phyloP scores from a whole-genome alignment of 2,888 invertebrate genomes.

The Dusona sp. region DNA sequence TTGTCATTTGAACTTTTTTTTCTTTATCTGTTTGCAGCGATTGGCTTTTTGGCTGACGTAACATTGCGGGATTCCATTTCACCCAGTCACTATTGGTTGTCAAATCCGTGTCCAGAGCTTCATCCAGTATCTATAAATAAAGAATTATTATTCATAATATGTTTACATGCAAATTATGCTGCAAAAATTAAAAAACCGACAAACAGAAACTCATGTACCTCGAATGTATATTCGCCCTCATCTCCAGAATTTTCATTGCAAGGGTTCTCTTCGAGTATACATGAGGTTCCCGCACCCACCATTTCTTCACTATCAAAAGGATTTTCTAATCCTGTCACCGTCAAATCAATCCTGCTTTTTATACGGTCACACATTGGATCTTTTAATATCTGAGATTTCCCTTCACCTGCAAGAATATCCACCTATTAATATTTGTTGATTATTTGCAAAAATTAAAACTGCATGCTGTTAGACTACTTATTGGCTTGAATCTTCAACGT shows the following conservation, averaged over 20 bases:
- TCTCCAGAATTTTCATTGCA: slow-evolving; percentile 21
- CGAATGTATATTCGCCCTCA: slow-evolving; percentile 28
- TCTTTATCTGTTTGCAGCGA: not conserved
- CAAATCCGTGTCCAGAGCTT: slow-evolving; percentile 34
- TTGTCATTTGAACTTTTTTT: slow-evolving; percentile 16
- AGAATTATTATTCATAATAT: slow-evolving; percentile 21
- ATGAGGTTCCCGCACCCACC: slow-evolving; percentile 23
- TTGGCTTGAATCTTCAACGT: no score
- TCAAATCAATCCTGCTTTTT: slow-evolving; percentile 33
- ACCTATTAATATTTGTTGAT: slow-evolving; percentile 4
- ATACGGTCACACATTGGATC: slow-evolving; percentile 31
- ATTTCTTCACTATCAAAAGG: slow-evolving; percentile 28
- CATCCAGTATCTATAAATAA: slow-evolving; percentile 43
- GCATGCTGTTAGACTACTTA: no score
- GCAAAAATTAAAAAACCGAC: slow-evolving; percentile 12
- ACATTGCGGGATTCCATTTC: no score
- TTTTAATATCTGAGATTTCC: slow-evolving; percentile 26
- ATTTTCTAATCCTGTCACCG: slow-evolving; percentile 4
- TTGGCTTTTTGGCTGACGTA: slow-evolving; percentile 36
- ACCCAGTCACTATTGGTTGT: slow-evolving; percentile 15
- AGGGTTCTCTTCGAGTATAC: slow-evolving; percentile 13
- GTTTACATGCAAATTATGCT: slow-evolving; percentile 26
- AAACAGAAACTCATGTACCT: slow-evolving; percentile 27
- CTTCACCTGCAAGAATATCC: slow-evolving; percentile 29
- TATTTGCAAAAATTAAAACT: not conserved